Conservation (phyloP, 2,888 invertebrate genomes). For the Baccha elongata region DNA sequence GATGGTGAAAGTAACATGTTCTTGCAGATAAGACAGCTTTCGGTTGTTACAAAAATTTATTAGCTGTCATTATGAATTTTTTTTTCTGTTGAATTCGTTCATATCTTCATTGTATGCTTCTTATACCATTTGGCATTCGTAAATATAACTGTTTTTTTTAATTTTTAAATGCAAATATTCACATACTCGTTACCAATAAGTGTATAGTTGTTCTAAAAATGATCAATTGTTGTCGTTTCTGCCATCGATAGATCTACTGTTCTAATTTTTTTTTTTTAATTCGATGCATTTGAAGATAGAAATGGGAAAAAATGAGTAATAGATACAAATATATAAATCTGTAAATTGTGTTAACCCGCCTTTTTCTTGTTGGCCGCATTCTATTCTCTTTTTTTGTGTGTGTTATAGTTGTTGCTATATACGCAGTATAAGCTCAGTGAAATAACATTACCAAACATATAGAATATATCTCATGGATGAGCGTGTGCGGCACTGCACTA, state of each 20-base stretch:
- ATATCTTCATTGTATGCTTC: conserved; percentile 47
- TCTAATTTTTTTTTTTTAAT: conserved; percentile 70
- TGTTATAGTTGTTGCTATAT: too few relatives aligned
- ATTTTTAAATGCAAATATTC: background rate
- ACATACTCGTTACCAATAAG: background rate
- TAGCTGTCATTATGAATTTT: conserved; percentile 60
- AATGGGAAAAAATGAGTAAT: conserved; percentile 37
- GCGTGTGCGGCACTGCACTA: conserved; percentile 42
- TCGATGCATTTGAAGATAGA: conserved; percentile 46
- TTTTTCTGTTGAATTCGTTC: conserved; percentile 5
- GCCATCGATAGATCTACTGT: conserved; percentile 76
- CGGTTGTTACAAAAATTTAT: conserved; percentile 54
- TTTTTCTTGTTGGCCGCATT: conserved; percentile 67
- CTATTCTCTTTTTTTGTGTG: too few relatives aligned
- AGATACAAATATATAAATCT: conserved; percentile 27
- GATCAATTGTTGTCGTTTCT: conserved; percentile 34
- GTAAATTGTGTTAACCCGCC: conserved; percentile 60
- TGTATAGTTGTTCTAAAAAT: background rate
- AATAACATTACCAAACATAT: conserved; percentile 48
- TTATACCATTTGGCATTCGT: conserved; percentile 57
- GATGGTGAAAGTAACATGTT: conserved; percentile 64
- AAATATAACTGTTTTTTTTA: conserved; percentile 11
- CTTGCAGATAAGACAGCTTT: conserved; percentile 46
- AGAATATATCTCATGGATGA: conserved; percentile 24
- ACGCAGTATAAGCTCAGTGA: conserved; percentile 43